Evolutionary conservation across 1,140 invertebrate species (phyloP).

Genomic region (Bombus waltoni): DNA sequence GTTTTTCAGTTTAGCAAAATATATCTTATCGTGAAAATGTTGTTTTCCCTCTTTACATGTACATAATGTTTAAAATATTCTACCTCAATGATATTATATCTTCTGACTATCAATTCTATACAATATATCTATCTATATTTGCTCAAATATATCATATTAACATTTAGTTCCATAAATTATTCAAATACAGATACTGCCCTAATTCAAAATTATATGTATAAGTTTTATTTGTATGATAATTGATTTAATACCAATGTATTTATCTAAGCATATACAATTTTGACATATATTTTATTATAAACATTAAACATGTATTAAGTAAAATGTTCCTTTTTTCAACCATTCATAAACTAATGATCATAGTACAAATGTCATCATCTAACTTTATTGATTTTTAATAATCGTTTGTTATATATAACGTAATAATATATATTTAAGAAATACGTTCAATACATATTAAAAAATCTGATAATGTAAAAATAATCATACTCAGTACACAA

Average conservation of each 20-base stretch:
- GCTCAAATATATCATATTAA: conserved; percentile 26
- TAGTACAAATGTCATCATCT: neutral
- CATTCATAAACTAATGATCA: neutral
- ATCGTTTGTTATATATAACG: neutral
- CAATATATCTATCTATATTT: conserved; percentile 1
- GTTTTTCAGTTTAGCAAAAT: neutral
- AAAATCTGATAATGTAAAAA: neutral
- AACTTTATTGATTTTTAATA: neutral
- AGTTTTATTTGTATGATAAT: conserved; percentile 36
- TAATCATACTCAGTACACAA: neutral
- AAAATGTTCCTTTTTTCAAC: neutral
- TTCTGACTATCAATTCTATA: neutral
- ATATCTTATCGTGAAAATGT: neutral
- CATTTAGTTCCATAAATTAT: conserved; percentile 8
- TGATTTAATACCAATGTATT: conserved; percentile 21
- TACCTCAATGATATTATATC: conserved; percentile 43
- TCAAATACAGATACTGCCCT: conserved; percentile 27
- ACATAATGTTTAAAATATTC: conserved; percentile 22
- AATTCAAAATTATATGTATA: conserved; percentile 6
- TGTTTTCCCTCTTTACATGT: neutral
- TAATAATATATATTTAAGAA: neutral
- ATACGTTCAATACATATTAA: neutral
- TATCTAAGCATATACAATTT: conserved; percentile 15
- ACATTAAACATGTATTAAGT: conserved; percentile 37
- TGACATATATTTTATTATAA: conserved; percentile 45